Evolutionary conservation across 2,888 invertebrate genomes (phyloP), one percentile per base, ranked within the genome.

Genomic region (Zaprionus bogoriensis): DNA sequence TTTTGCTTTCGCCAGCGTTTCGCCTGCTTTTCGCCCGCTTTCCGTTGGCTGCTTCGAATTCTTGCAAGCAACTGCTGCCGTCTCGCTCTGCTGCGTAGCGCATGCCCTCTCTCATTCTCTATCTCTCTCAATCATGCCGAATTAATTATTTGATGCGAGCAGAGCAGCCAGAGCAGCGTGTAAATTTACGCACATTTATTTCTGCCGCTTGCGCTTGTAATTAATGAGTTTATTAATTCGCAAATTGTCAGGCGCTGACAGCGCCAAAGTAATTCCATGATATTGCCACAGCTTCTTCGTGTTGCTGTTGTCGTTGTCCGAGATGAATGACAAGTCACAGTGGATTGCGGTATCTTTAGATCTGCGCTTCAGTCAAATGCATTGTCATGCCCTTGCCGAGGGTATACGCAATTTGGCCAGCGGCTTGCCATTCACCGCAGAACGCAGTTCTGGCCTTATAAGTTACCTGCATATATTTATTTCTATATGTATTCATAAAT

Each of bases 141-240:
- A 72, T 72, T 67, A 72, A 72, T 72, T 67, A 63, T 57, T 60
- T 57, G 73, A n/a, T n/a, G n/a, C n/a, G n/a, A n/a, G 52, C 46
- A 59, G 53, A 45, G 53, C 42, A 45, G 48, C 39, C 46, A 39
- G 32, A 64, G 48, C 46, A 52, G 48, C 57, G 39, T 57, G 52
- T 28, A 51, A 55, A 42, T 72, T 62, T 48, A 54, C 70, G 61
- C 51, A 50, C 41, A 62, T 67, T 62, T 59, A 68, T 74, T 64
- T 68, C 57, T 68, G 60, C 68, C 51, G 65, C 61, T 76, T 77
- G 77, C 66, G 70, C 80, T 67, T 77, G 72, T 77, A 76, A 87
- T 89, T 83, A 88, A 87, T 88, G 87, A 68, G 81, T 85, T 84
- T 82, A 85, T 88, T 87, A 85, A 87, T 87, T 87, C 70, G 78